Evolutionary conservation across 2,113 vertebrate species (phyloP).

Genomic region (Cyanoderma ruficeps): DNA sequence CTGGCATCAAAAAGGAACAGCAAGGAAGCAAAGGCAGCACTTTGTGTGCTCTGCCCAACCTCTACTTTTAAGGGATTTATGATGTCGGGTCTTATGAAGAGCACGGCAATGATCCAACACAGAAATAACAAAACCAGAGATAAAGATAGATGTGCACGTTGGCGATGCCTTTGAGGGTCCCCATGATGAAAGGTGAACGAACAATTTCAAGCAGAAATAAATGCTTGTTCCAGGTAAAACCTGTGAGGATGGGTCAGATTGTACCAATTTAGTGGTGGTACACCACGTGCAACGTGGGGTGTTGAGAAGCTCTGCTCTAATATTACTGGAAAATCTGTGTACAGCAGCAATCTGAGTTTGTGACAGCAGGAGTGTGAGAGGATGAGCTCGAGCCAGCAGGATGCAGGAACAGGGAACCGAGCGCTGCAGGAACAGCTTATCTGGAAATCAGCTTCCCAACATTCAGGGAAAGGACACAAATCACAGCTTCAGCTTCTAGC

Average conservation of each 20-base stretch:
- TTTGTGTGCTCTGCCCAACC: neutral
- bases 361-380: neutral
- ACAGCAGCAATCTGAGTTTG: neutral
- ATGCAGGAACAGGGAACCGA: neutral
- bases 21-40: neutral
- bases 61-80: neutral
- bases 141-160: fast-evolving
- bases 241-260: neutral
- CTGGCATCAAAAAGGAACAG: neutral
- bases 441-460: neutral
- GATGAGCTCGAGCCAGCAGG: neutral
- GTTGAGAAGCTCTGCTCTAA: neutral
- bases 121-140: neutral
- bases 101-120: neutral
- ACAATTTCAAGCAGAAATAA: neutral
- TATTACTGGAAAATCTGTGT: neutral
- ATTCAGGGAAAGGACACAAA: neutral
- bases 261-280: neutral
- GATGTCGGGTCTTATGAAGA: neutral
- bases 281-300: fast-evolving
- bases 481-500: neutral
- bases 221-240: neutral
- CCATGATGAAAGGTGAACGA: neutral
- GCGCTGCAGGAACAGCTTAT: fast-evolving
- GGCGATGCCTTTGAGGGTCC: neutral